phyloP scores from a whole-genome alignment of 2,888 invertebrate species.

The Caenorhabditis wallacei region DNA sequence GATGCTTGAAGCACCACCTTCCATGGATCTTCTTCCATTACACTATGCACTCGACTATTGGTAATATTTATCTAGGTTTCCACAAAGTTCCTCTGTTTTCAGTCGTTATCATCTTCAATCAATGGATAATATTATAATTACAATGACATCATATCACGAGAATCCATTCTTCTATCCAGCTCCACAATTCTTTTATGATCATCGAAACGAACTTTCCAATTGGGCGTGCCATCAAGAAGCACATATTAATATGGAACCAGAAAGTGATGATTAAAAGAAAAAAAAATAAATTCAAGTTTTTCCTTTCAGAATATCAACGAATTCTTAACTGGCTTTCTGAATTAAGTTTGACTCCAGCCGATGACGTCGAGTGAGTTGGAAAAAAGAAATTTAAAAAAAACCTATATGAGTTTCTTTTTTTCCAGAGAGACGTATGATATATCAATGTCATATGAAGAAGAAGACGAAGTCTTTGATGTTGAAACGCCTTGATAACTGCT shows the following conservation, averaged over 20 bases:
- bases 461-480: slow-evolving; percentile 2
- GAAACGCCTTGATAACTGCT: slow-evolving; percentile 9
- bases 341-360: neutral
- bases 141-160: neutral
- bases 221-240: slow-evolving; percentile 32
- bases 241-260: slow-evolving; percentile 30
- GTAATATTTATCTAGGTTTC: neutral
- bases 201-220: neutral
- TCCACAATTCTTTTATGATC: neutral
- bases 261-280: neutral
- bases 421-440: slow-evolving; percentile 15
- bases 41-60: slow-evolving; percentile 26
- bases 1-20: slow-evolving; percentile 1
- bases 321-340: slow-evolving; percentile 29
- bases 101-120: slow-evolving; percentile 32
- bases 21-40: slow-evolving; percentile 16
- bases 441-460: slow-evolving; percentile 20
- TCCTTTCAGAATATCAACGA: slow-evolving; percentile 28
- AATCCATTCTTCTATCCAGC: neutral
- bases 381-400: neutral
- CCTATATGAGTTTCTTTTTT: neutral
- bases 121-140: slow-evolving; percentile 6
- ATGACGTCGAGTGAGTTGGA: slow-evolving; percentile 13
- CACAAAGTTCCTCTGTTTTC: neutral
- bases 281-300: no score